These are phyloP conservation scores for Sebastes umbrosus DNA, from an alignment of 2,797 vertebrate genomes.

Conservation along the genomic window DNA sequence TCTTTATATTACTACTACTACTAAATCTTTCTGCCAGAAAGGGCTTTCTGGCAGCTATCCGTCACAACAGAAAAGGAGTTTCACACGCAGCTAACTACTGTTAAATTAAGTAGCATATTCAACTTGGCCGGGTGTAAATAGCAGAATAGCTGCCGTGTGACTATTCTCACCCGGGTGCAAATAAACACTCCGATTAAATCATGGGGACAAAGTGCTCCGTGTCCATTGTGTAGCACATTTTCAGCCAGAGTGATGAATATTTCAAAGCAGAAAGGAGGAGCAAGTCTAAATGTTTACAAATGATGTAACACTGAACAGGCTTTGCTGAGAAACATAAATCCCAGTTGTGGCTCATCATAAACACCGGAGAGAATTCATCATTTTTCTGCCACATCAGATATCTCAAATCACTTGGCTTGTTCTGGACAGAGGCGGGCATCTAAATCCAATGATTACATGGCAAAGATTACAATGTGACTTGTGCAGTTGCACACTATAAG, in stretches of 20 bases:
- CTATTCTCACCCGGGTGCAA: no score
- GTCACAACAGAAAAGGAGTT: no score
- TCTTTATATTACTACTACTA: no score
- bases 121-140: no score
- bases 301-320: constrained; percentile 42
- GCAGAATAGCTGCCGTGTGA: no score
- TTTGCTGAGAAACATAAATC: constrained; percentile 33
- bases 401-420: constrained; percentile 55
- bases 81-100: no score
- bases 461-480: constrained; percentile 78
- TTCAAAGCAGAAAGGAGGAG: constrained; percentile 39
- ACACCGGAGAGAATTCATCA: constrained; percentile 47
- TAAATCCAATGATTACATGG: constrained; percentile 77
- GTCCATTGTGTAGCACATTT: constrained; percentile 2
- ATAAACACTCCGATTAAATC: constrained; percentile 7
- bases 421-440: constrained; percentile 37
- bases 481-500: constrained; percentile 64
- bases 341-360: constrained; percentile 36
- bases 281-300: constrained; percentile 49
- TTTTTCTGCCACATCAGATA: constrained; percentile 62
- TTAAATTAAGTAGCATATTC: no score
- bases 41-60: no score
- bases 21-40: no score
- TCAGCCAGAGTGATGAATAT: constrained; percentile 29
- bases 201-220: constrained; percentile 1